Evolutionary conservation across 2,113 vertebrate species (phyloP).

Genomic region (Crotalus viridis): DNA sequence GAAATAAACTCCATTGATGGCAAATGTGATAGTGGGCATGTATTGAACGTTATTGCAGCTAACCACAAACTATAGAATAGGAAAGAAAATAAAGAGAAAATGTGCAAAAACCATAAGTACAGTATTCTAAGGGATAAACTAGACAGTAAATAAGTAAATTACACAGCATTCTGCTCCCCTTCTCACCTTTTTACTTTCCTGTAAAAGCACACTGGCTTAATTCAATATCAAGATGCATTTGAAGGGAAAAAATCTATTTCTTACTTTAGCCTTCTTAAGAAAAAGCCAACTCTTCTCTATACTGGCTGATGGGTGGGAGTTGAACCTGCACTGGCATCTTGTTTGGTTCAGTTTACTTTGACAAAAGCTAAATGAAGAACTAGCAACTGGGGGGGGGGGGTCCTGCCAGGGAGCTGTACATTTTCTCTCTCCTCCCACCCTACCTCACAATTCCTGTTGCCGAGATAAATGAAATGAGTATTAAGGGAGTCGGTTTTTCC

Average conservation of each 20-base stretch:
- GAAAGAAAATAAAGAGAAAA: not conserved
- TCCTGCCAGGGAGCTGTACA: not conserved
- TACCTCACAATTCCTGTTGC: not conserved
- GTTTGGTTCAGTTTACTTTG: not conserved
- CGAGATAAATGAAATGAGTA: no score
- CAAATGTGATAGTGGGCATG: slow-evolving; percentile 66
- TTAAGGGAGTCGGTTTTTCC: not conserved
- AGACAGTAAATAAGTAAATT: not conserved
- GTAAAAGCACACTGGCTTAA: not conserved
- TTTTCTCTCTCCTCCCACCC: not conserved
- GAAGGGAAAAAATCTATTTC: not conserved
- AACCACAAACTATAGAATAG: slow-evolving; percentile 58
- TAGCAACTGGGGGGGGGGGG: not conserved
- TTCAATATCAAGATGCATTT: not conserved
- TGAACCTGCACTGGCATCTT: not conserved
- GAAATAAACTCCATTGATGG: slow-evolving; percentile 53
- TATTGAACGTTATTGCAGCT: slow-evolving; percentile 54
- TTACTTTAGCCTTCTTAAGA: not conserved
- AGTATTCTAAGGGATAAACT: not conserved
- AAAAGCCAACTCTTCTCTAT: not conserved
- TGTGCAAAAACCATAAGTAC: not conserved
- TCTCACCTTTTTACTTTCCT: not conserved
- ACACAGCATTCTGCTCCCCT: not conserved
- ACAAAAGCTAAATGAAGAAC: not conserved
- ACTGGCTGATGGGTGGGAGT: not conserved